Percentiles rank a stretch among this genome's conserved stretches.
phyloP scores from a whole-genome alignment of 2,797 vertebrate species.

The Tamandua tetradactyla region DNA sequence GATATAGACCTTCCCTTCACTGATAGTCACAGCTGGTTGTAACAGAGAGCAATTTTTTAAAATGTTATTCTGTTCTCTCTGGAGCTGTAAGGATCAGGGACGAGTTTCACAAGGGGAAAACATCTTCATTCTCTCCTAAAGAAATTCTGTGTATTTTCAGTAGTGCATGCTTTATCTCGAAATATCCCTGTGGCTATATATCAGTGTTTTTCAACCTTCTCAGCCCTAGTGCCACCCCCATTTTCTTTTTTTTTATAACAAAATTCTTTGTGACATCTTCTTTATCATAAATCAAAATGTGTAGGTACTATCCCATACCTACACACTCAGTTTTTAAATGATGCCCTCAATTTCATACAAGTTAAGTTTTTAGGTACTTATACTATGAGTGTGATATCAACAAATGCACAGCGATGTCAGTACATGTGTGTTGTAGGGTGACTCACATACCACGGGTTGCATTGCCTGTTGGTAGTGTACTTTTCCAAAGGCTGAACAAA shows the following conservation, averaged over 20 bases:
- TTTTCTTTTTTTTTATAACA: neutral
- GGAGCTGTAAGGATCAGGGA: conserved; percentile 51
- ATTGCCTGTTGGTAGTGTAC: neutral
- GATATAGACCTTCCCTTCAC: conserved; percentile 76
- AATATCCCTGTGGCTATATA: neutral
- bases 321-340: neutral
- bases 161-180: conserved; percentile 35
- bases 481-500: neutral
- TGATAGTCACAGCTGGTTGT: conserved; percentile 76
- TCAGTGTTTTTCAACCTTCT: neutral
- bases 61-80: conserved; percentile 59
- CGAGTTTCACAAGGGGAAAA: conserved; percentile 17
- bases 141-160: conserved; percentile 55
- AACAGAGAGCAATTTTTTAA: conserved; percentile 73
- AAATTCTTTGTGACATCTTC: neutral
- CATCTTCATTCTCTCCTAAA: conserved; percentile 36
- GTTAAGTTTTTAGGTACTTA: neutral
- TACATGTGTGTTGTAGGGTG: neutral
- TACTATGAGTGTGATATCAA: neutral
- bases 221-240: neutral
- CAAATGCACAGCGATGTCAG: neutral
- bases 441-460: neutral
- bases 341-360: neutral
- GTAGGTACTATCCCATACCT: neutral
- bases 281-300: conserved; percentile 18